These are phyloP conservation scores for Griposia aprilina DNA, from an alignment of 2,888 invertebrate genomes.

Conservation along the genomic window DNA sequence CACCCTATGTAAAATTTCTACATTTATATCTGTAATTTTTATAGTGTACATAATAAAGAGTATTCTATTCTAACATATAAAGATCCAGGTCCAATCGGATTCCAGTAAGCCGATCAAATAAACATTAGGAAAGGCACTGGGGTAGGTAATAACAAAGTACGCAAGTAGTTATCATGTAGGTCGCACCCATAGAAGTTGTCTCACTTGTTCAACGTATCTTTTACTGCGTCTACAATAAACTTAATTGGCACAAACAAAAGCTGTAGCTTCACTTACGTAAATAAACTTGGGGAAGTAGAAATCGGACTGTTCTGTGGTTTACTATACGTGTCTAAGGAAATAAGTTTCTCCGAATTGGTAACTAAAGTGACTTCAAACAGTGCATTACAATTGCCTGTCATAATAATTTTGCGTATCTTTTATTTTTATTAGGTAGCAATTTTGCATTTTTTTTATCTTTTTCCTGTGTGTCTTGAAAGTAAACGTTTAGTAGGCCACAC, in stretches of 20 bases:
- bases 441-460: too few relatives aligned
- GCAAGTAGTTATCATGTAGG: conserved; percentile 62
- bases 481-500: conserved; percentile 17
- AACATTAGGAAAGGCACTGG: conserved; percentile 40
- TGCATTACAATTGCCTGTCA: conserved; percentile 5
- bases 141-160: conserved; percentile 46
- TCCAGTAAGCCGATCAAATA: conserved; percentile 41
- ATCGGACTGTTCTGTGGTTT: conserved; percentile 44
- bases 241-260: conserved; percentile 69
- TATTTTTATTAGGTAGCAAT: neutral
- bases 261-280: conserved; percentile 59
- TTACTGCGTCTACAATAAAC: conserved; percentile 64
- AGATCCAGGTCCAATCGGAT: conserved; percentile 18
- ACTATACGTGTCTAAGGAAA: conserved; percentile 4
- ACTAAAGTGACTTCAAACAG: neutral
- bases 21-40: too few relatives aligned
- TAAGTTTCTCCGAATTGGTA: conserved; percentile 14
- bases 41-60: too few relatives aligned
- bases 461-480: neutral
- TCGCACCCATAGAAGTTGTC: conserved; percentile 55
- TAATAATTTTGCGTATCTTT: neutral
- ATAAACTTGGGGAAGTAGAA: conserved; percentile 56
- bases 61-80: too few relatives aligned
- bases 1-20: too few relatives aligned
- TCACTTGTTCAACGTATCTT: conserved; percentile 61